These are phyloP conservation scores for Rhinogobio ventralis DNA, from an alignment of 2,797 vertebrate species.

Conservation along the genomic window DNA sequence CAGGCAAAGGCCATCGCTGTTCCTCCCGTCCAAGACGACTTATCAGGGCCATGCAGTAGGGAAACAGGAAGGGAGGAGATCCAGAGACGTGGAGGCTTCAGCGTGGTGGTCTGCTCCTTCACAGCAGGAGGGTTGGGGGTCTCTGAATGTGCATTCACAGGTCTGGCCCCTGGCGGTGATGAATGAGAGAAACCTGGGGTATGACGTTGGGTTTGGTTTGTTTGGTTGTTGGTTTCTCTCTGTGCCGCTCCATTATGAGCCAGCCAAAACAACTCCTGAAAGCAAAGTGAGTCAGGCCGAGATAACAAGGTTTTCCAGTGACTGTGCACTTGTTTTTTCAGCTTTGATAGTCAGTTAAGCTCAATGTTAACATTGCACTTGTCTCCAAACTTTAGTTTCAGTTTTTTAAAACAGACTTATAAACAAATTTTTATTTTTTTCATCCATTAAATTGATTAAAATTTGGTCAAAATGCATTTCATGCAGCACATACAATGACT, in stretches of 20 bases:
- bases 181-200: slow-evolving; percentile 44
- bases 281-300: slow-evolving; percentile 6
- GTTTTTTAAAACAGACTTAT: not conserved
- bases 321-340: not conserved
- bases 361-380: not conserved
- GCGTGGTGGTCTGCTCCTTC: slow-evolving; percentile 49
- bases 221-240: slow-evolving; percentile 55
- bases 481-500: too few species aligned
- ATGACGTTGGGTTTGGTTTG: slow-evolving; percentile 22
- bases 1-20: slow-evolving; percentile 72
- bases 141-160: slow-evolving; percentile 48
- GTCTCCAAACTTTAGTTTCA: not conserved
- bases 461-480: too few species aligned
- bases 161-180: slow-evolving; percentile 47
- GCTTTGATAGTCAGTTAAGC: not conserved
- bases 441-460: too few species aligned
- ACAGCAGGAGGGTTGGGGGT: slow-evolving; percentile 28
- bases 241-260: slow-evolving; percentile 48
- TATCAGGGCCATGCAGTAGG: slow-evolving; percentile 77
- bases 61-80: slow-evolving; percentile 73
- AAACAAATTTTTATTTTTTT: not conserved
- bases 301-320: slow-evolving; percentile 9
- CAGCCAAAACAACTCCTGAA: slow-evolving; percentile 56
- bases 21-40: slow-evolving; percentile 75
- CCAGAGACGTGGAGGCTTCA: not conserved